These are phyloP conservation scores for Illadopsis cleaveri DNA, from an alignment of 2,113 vertebrate species.

Conservation along the genomic window DNA sequence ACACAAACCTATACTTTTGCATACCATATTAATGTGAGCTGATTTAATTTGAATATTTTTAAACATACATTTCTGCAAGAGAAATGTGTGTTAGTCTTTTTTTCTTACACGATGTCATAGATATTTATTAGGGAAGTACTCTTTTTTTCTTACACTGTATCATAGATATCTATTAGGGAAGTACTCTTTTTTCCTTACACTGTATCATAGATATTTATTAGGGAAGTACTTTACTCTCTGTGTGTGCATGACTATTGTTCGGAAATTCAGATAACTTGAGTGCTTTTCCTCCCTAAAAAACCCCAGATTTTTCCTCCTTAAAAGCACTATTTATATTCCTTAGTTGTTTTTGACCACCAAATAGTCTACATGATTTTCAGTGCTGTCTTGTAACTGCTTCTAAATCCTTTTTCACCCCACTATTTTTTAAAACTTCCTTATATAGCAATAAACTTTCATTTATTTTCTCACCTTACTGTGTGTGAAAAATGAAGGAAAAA, in stretches of 20 bases:
- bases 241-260: background rate
- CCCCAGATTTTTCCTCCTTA: background rate
- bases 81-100: background rate
- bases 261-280: background rate
- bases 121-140: background rate
- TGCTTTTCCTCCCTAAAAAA: background rate
- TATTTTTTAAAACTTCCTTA: conserved; percentile 6
- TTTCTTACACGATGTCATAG: background rate
- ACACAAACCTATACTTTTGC: background rate
- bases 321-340: background rate
- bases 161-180: background rate
- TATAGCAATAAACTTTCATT: background rate
- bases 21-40: background rate
- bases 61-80: background rate
- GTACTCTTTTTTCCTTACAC: background rate
- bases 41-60: conserved; percentile 27
- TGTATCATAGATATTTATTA: background rate
- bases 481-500: background rate
- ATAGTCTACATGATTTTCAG: background rate
- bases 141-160: background rate
- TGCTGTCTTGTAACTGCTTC: background rate
- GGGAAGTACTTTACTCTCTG: background rate
- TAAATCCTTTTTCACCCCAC: background rate
- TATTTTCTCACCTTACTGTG: background rate
- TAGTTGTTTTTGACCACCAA: background rate